Conservation (phyloP, 2,113 vertebrate species). For the Petroica traversi region DNA sequence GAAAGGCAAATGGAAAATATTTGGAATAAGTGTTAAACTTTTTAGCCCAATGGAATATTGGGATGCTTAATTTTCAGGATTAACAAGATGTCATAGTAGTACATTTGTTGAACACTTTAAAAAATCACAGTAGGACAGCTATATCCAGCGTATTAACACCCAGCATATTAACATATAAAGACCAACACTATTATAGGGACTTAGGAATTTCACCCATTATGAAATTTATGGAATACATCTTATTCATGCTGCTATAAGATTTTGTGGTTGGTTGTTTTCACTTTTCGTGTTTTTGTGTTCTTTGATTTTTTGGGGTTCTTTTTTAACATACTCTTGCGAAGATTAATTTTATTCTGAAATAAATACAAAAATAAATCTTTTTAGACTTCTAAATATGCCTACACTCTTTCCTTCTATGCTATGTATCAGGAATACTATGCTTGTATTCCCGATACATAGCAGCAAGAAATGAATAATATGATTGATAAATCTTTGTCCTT, state of each 20-base stretch:
- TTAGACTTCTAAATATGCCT: background rate
- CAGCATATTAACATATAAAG: background rate
- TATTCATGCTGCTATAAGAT: background rate
- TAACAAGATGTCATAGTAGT: background rate
- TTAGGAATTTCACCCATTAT: background rate
- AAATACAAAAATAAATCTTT: background rate
- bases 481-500: background rate
- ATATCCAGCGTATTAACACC: background rate
- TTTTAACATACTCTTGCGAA: background rate
- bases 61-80: background rate
- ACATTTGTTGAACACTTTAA: background rate
- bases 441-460: background rate
- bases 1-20: background rate
- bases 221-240: background rate
- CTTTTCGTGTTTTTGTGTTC: background rate
- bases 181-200: background rate
- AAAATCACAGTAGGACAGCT: background rate
- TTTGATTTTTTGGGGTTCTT: background rate
- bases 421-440: background rate
- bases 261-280: background rate
- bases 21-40: background rate
- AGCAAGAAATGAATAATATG: background rate
- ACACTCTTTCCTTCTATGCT: background rate
- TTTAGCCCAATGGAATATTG: background rate
- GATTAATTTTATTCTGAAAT: background rate